These are phyloP conservation scores for Neodiprion virginianus DNA, from an alignment of 1,140 invertebrate genomes.

Conservation along the genomic window DNA sequence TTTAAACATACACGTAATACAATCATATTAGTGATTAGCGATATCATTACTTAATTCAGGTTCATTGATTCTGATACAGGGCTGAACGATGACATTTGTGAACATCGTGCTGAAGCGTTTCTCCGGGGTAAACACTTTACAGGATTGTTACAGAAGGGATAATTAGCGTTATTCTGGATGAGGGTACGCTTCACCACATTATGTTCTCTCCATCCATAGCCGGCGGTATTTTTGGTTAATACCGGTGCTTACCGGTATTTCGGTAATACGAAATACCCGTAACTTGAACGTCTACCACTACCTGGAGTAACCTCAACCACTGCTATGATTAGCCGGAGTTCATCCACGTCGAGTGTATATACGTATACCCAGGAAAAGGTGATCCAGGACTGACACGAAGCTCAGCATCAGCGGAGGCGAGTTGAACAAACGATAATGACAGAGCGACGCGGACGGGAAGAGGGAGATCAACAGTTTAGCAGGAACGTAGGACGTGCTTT, in stretches of 20 bases:
- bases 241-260: not conserved
- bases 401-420: not conserved
- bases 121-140: too few relatives aligned
- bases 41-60: too few relatives aligned
- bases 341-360: not conserved
- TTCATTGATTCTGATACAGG: too few relatives aligned
- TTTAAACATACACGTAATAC: too few relatives aligned
- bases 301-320: not conserved
- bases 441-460: not conserved
- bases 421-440: slow-evolving; percentile 3
- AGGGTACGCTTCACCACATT: too few relatives aligned
- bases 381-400: not conserved
- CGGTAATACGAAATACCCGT: not conserved
- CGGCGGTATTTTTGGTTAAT: too few relatives aligned
- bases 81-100: too few relatives aligned
- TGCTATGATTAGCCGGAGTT: not conserved
- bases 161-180: too few relatives aligned
- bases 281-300: not conserved
- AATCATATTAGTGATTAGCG: too few relatives aligned
- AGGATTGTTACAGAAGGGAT: too few relatives aligned
- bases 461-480: slow-evolving; percentile 5
- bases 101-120: too few relatives aligned
- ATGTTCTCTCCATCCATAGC: too few relatives aligned
- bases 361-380: not conserved
- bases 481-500: not conserved